Base-by-base conservation (phyloP, 2,113 vertebrate genomes). In the Rhadina sibilatrix region DNA sequence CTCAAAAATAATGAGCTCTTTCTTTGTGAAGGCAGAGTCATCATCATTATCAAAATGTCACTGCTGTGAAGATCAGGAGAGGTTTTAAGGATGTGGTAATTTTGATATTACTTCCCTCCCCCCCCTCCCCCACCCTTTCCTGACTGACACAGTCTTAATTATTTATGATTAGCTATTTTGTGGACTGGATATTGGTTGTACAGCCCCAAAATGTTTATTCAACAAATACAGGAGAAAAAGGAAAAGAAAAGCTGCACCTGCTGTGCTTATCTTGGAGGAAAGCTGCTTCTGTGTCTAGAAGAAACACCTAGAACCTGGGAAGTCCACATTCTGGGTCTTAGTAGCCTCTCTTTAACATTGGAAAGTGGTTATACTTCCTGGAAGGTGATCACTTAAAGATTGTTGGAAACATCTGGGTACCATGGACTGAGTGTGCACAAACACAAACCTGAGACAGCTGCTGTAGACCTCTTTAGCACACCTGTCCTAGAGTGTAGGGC, bases 1-100 rank as follows among this genome's bases (percentile, higher is more conserved):
- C 75, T 93, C 42, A 86, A 83, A 94, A 95, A 90, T 95, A 93
- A 95, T 88, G 84, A 96, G 75, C 44, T 90, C 46, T 85, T 19
- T 37, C 53, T 91, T 77, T 91, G 50, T 84, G 35, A 88, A 90
- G 44, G 35, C 35, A 87, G 53, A 59, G 46, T 93, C 78, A 72
- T 83, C 49, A n/a, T 83, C 77, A 61, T 94, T 94, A 94, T 77
- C 54, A 83, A 80, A 96, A 91, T 95, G 84, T 90, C 87, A 80
- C 79, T 70, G 35, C 77, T 12, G 0, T 69, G 74, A 88, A 56
- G 68, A 91, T 93, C 37, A 59, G 75, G 71, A 80, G n/a, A 35
- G 15, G 10, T 83, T 94, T 95, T 81, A 83, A 81, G 42, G 54
- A 83, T 18, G 50, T 49, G 31, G 53, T 65, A 76, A 69, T 96